phyloP scores from a whole-genome alignment of 2,888 invertebrate species.

The Vandiemenella viatica region DNA sequence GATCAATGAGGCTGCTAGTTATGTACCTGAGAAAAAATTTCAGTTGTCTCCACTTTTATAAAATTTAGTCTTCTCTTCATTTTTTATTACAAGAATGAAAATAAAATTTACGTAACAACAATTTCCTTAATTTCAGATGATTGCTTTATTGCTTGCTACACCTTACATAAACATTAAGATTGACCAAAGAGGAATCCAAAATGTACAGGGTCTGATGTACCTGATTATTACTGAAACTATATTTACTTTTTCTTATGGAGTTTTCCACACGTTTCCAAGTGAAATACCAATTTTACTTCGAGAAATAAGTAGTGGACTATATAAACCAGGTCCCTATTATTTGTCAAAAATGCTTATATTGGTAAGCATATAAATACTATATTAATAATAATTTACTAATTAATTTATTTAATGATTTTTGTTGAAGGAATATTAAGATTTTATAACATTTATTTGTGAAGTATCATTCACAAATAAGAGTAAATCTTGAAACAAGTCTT shows the following conservation, averaged over 20 bases:
- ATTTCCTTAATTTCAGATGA: conserved; percentile 33
- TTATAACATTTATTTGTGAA: conserved; percentile 4
- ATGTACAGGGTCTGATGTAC: conserved; percentile 55
- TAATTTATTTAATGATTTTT: too few species aligned
- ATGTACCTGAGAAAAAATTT: background rate
- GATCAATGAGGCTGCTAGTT: background rate
- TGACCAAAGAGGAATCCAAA: conserved; percentile 54
- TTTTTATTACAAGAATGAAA: too few species aligned
- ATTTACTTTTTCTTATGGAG: conserved; percentile 48
- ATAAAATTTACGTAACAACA: background rate
- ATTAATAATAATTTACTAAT: conserved; percentile 1
- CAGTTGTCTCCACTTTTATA: too few species aligned
- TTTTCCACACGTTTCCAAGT: conserved; percentile 53
- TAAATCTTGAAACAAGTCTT: too few species aligned
- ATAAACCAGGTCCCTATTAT: conserved; percentile 54
- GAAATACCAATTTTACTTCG: conserved; percentile 51
- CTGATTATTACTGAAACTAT: conserved; percentile 55
- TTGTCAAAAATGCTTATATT: conserved; percentile 51
- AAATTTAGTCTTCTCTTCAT: too few species aligned
- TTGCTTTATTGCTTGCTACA: conserved; percentile 42
- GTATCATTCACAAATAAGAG: too few species aligned
- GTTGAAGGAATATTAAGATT: background rate
- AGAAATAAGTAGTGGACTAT: conserved; percentile 56
- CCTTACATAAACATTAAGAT: conserved; percentile 45
- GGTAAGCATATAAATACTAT: conserved; percentile 35